Percentiles rank a stretch among this genome's conserved stretches.
These are phyloP conservation scores for Actenoides hombroni DNA, from an alignment of 2,113 vertebrate species.

Conservation along the genomic window DNA sequence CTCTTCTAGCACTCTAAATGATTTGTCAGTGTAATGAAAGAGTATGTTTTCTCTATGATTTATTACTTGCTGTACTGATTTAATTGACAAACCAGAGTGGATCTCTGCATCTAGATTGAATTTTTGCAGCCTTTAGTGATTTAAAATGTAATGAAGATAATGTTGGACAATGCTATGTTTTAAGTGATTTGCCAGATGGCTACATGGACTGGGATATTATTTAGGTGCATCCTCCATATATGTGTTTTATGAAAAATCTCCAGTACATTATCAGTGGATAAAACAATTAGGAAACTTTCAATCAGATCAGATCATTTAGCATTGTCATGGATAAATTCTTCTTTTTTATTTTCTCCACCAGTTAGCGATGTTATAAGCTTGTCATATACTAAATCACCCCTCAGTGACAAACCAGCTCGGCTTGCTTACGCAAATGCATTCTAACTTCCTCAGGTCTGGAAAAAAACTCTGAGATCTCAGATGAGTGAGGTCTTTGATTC, in stretches of 20 bases:
- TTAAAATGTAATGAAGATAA: neutral
- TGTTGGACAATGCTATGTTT: neutral
- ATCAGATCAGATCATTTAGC: neutral
- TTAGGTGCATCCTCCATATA: neutral
- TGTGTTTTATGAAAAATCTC: neutral
- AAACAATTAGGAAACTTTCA: neutral
- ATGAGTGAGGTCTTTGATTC: neutral
- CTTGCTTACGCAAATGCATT: neutral
- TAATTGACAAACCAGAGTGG: neutral
- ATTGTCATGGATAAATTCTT: neutral
- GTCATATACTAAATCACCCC: neutral
- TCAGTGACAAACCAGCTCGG: neutral
- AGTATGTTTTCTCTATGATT: neutral
- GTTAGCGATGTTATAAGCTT: neutral
- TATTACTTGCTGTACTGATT: neutral
- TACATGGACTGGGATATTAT: neutral
- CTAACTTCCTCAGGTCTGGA: neutral
- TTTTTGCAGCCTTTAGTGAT: neutral
- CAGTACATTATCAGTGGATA: neutral
- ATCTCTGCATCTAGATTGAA: neutral
- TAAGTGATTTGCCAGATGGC: slow-evolving; percentile 2
- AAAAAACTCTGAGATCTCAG: neutral
- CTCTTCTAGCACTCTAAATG: neutral
- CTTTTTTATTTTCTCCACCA: neutral
- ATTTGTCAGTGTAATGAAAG: neutral